A percentile compares a stretch with the other conserved stretches of the same genome.
These are phyloP conservation scores for Nymphalis polychloros DNA, from an alignment of 2,888 invertebrate genomes.

Conservation along the genomic window DNA sequence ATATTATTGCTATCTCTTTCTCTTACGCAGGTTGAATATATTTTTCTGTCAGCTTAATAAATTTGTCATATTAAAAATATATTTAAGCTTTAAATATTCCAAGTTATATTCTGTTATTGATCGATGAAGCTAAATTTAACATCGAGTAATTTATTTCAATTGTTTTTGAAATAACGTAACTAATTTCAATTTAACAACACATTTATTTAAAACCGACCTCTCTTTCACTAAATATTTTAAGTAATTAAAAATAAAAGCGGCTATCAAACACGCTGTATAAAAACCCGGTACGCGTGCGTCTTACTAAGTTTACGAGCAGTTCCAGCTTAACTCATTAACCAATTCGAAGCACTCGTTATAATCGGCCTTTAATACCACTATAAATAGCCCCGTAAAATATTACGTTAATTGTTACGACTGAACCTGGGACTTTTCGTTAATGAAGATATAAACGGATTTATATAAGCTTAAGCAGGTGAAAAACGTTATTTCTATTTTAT, in stretches of 20 bases:
- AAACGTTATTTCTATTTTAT: not conserved
- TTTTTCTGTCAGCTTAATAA: no score
- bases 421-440: not conserved
- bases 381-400: conserved; percentile 45
- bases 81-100: no score
- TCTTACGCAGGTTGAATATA: no score
- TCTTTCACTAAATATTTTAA: not conserved
- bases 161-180: no score
- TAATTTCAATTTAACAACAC: no score
- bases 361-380: conserved; percentile 54
- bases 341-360: conserved; percentile 47
- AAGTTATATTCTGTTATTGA: no score
- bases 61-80: no score
- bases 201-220: not conserved
- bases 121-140: no score
- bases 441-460: conserved; percentile 6
- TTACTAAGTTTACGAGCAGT: conserved; percentile 48
- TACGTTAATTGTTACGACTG: conserved; percentile 38
- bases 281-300: conserved; percentile 36
- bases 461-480: not conserved
- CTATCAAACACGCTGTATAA: conserved; percentile 26
- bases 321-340: conserved; percentile 52
- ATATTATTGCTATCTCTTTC: no score
- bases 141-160: no score
- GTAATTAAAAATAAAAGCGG: not conserved